A percentile compares a stretch with the other conserved stretches of the same genome.
Conservation (phyloP, 2,888 invertebrate genomes). For the Crossocerus cetratus region DNA sequence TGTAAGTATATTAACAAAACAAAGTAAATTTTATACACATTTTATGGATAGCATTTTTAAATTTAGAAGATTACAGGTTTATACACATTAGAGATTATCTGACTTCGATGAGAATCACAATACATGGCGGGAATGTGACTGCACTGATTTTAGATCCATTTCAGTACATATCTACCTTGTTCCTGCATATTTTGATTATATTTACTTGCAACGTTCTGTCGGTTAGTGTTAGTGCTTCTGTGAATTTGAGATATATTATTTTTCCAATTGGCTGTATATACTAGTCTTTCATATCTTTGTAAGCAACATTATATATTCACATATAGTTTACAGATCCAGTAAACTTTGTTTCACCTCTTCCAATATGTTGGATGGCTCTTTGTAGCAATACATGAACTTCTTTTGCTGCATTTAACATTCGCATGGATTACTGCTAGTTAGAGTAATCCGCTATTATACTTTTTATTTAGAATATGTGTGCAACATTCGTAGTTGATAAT, state of each 20-base stretch:
- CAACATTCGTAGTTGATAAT: slow-evolving; percentile 10
- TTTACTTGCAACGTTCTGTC: background rate
- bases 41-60: slow-evolving; percentile 61
- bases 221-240: background rate
- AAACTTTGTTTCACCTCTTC: slow-evolving; percentile 1
- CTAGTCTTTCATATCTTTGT: slow-evolving; percentile 27
- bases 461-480: slow-evolving; percentile 13
- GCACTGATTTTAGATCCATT: slow-evolving; percentile 36
- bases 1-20: slow-evolving; percentile 57
- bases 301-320: slow-evolving; percentile 20
- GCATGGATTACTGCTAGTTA: slow-evolving; percentile 16
- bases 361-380: slow-evolving; percentile 15
- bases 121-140: slow-evolving; percentile 34
- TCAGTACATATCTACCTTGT: slow-evolving; percentile 45
- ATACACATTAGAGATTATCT: slow-evolving; percentile 34
- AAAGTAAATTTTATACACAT: slow-evolving; percentile 65
- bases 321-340: too few species aligned
- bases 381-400: slow-evolving; percentile 13
- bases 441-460: background rate
- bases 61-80: slow-evolving; percentile 37
- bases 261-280: slow-evolving; percentile 29
- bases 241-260: slow-evolving; percentile 3
- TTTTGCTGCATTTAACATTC: slow-evolving; percentile 34
- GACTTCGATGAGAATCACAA: slow-evolving; percentile 33
- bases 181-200: slow-evolving; percentile 22